Percentiles rank a stretch among this genome's conserved stretches.
phyloP scores from a whole-genome alignment of 2,113 vertebrate species.

The Pristiophorus japonicus region DNA sequence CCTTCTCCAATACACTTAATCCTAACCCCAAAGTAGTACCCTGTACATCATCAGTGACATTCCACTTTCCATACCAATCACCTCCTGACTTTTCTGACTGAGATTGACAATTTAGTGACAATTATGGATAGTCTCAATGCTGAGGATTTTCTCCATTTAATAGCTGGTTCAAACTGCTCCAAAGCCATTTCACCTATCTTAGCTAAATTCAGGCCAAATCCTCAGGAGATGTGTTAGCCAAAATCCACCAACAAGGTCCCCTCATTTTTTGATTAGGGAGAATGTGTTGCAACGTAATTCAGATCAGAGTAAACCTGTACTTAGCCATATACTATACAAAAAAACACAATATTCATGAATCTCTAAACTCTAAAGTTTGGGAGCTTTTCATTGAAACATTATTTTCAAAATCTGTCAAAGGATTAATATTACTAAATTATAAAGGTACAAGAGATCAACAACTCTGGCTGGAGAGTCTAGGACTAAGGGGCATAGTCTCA shows the following conservation, averaged over 20 bases:
- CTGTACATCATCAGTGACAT: too few relatives aligned
- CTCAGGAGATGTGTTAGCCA: neutral
- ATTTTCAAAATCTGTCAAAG: neutral
- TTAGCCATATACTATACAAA: neutral
- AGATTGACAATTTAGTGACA: too few relatives aligned
- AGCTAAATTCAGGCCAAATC: neutral
- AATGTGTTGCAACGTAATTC: neutral
- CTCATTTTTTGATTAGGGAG: neutral
- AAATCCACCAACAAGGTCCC: neutral
- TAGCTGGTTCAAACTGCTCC: neutral
- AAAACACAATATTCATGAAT: neutral
- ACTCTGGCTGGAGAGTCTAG: neutral
- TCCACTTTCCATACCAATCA: too few relatives aligned
- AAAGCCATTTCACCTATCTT: neutral
- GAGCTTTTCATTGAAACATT: neutral
- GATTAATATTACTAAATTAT: neutral
- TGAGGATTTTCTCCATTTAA: neutral
- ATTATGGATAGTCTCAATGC: neutral
- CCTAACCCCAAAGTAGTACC: too few relatives aligned
- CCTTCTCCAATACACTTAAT: too few relatives aligned
- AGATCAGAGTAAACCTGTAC: neutral
- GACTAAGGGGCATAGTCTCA: too few relatives aligned
- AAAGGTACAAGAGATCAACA: neutral
- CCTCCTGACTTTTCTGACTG: too few relatives aligned
- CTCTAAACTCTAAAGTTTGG: neutral